Evolutionary conservation across 2,797 vertebrate genomes (phyloP).

Genomic region (Sebastes itinus): DNA sequence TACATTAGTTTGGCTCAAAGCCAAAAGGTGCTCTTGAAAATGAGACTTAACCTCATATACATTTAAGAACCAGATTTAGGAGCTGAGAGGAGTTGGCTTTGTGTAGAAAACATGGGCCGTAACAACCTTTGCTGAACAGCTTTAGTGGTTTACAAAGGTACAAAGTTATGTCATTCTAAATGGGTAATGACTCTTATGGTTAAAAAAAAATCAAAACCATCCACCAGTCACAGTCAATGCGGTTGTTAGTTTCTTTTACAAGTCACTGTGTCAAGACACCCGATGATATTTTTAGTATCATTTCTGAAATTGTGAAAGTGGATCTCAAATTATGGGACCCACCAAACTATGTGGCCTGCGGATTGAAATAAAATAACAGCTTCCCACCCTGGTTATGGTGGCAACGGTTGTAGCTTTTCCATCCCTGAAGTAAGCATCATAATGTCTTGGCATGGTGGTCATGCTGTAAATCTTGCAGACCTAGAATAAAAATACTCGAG

Average conservation of each 20-base stretch:
- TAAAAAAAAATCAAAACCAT: not conserved
- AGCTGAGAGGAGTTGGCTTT: not conserved
- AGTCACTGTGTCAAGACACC: not conserved
- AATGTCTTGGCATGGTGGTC: constrained; percentile 13
- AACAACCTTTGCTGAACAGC: not conserved
- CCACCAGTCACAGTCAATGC: not conserved
- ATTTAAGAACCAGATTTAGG: not conserved
- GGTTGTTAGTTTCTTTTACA: not conserved
- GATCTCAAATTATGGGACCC: constrained; percentile 1
- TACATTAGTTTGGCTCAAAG: not conserved
- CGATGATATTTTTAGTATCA: constrained; percentile 13
- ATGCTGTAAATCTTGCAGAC: constrained; percentile 20
- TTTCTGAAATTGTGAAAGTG: constrained; percentile 22
- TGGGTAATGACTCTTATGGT: not conserved
- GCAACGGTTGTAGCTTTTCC: constrained; percentile 22
- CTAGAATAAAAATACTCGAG: constrained; percentile 9
- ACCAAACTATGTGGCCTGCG: constrained; percentile 24
- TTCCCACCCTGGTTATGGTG: constrained; percentile 19
- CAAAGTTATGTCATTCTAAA: not conserved
- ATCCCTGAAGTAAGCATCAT: constrained; percentile 21
- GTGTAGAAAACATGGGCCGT: not conserved
- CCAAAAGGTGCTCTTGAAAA: not conserved
- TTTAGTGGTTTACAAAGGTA: not conserved
- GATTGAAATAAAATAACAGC: constrained; percentile 20
- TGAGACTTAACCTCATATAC: not conserved